Percentiles rank a stretch among this genome's conserved stretches.
These are phyloP conservation scores for Xanthorhoe designata DNA, from an alignment of 2,888 invertebrate genomes.

Conservation along the genomic window DNA sequence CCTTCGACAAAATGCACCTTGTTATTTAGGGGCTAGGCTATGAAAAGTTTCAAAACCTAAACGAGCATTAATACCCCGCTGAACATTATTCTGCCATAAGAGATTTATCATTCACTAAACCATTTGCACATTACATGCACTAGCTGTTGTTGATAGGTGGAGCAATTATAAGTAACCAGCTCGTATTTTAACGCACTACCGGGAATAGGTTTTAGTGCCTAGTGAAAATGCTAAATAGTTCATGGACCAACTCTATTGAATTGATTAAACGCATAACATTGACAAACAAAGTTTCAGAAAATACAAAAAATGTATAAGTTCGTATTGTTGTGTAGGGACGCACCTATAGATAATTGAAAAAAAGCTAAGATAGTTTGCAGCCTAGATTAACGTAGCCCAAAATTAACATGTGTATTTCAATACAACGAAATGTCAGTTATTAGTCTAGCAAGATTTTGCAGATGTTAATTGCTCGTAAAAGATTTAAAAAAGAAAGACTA, in stretches of 20 bases:
- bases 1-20: too few species aligned
- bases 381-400: too few species aligned
- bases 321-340: not conserved
- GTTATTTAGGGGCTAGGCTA: too few species aligned
- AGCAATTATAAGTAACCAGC: conserved; percentile 11
- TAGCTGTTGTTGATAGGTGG: conserved; percentile 17
- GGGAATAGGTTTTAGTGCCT: conserved; percentile 2
- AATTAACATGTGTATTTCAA: too few species aligned
- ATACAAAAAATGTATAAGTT: too few species aligned
- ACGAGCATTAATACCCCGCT: not conserved
- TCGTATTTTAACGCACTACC: conserved; percentile 10
- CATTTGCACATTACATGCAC: conserved; percentile 8
- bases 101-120: conserved; percentile 11
- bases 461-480: too few species aligned
- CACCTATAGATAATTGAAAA: not conserved
- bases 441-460: too few species aligned
- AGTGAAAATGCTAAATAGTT: conserved; percentile 9
- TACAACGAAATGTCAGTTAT: too few species aligned
- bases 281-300: not conserved
- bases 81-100: not conserved
- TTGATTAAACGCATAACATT: not conserved
- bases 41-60: not conserved
- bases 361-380: too few species aligned
- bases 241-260: not conserved
- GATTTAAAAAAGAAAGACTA: too few species aligned